Evolutionary conservation across 2,888 invertebrate genomes (phyloP), one percentile per base, ranked within the genome.

Genomic region (Lymantria dispar): DNA sequence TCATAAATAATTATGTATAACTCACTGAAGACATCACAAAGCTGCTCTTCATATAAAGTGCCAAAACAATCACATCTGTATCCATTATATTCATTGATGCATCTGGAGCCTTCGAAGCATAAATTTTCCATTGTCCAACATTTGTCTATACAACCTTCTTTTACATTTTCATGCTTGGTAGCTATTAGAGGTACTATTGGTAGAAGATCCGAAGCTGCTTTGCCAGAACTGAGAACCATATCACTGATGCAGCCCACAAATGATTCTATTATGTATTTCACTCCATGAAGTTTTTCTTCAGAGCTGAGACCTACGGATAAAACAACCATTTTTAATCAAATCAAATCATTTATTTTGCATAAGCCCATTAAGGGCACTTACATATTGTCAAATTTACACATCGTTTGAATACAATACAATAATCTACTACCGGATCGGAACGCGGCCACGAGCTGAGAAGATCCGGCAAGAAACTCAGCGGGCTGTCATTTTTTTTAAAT

Each of bases 11-110:
- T 22, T 22, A 22, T 22, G 5, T 3, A 5, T 2, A 22, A 93
- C 95, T 94, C 91, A 98, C 98, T 97, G 80, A 96, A 96, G 68
- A 96, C 95, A 87, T 98, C 97, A 87, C 98, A 98, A 64, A 95
- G 95, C 69, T 96, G 96, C 63, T 98, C 98, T 87, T 98, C 98
- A 82, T 97, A 97, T 70, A 94, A 93, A 1, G 97, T 97, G 15
- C 97, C 97, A 75, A 98, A 98, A 81, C 98, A 98, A 79, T 98
- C 98, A 78, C 98, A 98, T 13, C 96, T 95, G 54, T 96, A 94
- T 52, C 95, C 95, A 70, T 96, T 96, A 83, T 98, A 98, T 76
- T 97, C 97, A 85, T 98, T 98, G 56, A 98, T 95, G 80, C 98
- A 98, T 56, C 94, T 94, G 31, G 97, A 97, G 38, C 97, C 96